Conservation (phyloP, 2,113 vertebrate genomes). For the Gobio gobio region DNA sequence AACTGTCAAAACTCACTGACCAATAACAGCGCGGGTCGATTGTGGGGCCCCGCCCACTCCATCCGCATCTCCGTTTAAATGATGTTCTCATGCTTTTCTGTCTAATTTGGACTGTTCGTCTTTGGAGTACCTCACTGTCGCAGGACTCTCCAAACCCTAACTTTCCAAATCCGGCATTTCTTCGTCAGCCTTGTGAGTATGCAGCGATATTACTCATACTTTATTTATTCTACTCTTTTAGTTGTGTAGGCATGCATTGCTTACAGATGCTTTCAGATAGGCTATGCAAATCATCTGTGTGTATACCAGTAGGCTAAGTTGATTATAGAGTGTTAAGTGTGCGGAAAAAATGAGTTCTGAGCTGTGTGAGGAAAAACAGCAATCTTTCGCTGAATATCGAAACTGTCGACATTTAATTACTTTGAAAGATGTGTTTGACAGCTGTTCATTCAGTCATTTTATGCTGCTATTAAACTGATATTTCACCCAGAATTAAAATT, state of each 20-base stretch:
- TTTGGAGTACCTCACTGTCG: conserved; percentile 73
- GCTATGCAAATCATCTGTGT: not conserved
- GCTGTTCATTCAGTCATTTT: not conserved
- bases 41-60: conserved; percentile 62
- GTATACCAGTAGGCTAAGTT: not conserved
- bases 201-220: not conserved
- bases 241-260: not conserved
- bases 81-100: conserved; percentile 57
- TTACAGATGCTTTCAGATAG: not conserved
- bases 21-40: conserved; percentile 2
- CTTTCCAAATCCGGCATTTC: conserved; percentile 61
- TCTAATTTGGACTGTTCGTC: conserved; percentile 77
- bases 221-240: not conserved
- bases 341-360: not conserved
- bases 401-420: not conserved
- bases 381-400: not conserved
- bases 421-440: not conserved
- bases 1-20: not conserved
- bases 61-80: conserved; percentile 72
- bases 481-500: not conserved
- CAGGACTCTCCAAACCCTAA: conserved; percentile 69
- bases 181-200: conserved; percentile 49
- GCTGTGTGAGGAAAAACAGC: not conserved
- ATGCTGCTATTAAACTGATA: not conserved
- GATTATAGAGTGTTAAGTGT: not conserved